These are phyloP conservation scores for Cuculus canorus DNA, from an alignment of 2,797 vertebrate genomes.

Conservation along the genomic window DNA sequence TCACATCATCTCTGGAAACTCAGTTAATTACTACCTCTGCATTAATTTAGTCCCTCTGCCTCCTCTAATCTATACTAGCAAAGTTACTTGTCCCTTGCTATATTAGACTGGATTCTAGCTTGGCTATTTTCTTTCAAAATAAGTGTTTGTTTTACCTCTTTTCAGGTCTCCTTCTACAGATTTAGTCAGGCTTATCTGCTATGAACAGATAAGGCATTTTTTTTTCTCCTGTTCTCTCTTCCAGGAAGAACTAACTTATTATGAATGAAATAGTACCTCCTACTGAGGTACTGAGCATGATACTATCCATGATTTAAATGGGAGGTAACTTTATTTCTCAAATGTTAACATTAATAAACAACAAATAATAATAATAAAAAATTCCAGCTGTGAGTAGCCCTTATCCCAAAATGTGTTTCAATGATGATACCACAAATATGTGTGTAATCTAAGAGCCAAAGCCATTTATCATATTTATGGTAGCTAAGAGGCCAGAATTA, in stretches of 20 bases:
- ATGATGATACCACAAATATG: neutral
- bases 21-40: neutral
- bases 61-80: neutral
- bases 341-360: neutral
- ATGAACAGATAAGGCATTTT: neutral
- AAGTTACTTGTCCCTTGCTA: neutral
- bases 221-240: neutral
- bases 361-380: neutral
- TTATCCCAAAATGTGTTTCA: neutral
- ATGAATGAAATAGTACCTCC: neutral
- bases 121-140: neutral
- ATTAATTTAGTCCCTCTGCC: neutral
- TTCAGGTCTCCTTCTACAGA: neutral
- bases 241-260: neutral
- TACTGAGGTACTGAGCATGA: neutral
- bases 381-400: neutral
- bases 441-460: neutral
- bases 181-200: neutral
- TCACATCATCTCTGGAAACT: neutral
- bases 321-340: neutral
- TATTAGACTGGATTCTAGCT: neutral
- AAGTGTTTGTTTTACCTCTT: neutral
- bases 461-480: neutral
- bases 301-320: neutral
- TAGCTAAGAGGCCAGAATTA: neutral